Evolutionary conservation across 2,113 vertebrate species (phyloP).

Genomic region (Penelope pileata): DNA sequence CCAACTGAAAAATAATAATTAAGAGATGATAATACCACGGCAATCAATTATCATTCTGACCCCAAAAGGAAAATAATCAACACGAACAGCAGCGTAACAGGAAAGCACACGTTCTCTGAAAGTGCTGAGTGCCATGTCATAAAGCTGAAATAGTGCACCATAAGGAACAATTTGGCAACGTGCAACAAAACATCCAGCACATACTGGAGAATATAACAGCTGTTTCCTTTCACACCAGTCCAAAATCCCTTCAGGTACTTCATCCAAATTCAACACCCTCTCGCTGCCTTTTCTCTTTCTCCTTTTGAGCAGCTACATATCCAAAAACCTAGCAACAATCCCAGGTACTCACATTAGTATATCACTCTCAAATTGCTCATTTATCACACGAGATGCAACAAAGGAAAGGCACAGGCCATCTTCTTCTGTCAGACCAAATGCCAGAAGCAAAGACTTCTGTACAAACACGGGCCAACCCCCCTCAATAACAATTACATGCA

Average conservation of each 20-base stretch:
- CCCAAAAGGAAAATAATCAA: conserved; percentile 2
- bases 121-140: not conserved
- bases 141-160: conserved; percentile 11
- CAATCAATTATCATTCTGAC: not conserved
- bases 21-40: not conserved
- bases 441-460: not conserved
- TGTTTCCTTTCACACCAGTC: not conserved
- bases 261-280: not conserved
- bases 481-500: not conserved
- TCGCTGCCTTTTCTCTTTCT: not conserved
- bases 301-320: not conserved
- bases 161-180: not conserved
- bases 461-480: not conserved
- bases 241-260: not conserved
- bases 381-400: not conserved
- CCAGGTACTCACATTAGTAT: not conserved
- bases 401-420: not conserved
- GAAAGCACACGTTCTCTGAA: not conserved
- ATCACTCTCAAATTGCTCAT: not conserved
- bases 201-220: not conserved
- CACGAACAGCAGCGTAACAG: not conserved
- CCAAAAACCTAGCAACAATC: not conserved
- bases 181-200: not conserved
- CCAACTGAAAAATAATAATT: not conserved
- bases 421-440: not conserved